A percentile compares a stretch with the other conserved stretches of the same genome.
Conservation (phyloP, 2,113 vertebrate genomes). For the Phalacrocorax carbo region DNA sequence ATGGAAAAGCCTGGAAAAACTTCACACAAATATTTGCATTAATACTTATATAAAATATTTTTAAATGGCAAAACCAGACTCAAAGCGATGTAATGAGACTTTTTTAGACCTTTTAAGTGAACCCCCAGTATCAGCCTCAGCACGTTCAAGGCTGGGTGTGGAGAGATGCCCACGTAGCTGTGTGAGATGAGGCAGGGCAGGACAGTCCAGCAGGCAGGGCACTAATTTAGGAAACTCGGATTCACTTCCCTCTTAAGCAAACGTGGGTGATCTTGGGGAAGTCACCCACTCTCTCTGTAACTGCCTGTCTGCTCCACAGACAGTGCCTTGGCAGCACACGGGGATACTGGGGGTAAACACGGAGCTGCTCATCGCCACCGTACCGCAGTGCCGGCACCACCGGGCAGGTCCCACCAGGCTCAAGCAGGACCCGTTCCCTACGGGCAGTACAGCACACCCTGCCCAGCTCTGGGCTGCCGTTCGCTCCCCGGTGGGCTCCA, state of each 20-base stretch:
- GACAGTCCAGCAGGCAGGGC: neutral
- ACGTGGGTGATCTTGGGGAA: neutral
- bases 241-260: neutral
- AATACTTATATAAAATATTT: neutral
- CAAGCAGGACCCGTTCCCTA: neutral
- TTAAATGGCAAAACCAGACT: neutral
- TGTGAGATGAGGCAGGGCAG: neutral
- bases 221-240: neutral
- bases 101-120: neutral
- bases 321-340: neutral
- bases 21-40: neutral
- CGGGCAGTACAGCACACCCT: neutral
- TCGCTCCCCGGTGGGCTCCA: neutral
- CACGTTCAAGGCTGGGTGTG: rapidly evolving
- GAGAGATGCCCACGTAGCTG: neutral
- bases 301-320: rapidly evolving
- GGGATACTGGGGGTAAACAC: neutral
- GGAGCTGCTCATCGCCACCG: neutral
- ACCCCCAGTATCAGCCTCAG: neutral
- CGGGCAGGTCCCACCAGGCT: neutral
- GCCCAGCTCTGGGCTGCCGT: neutral
- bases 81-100: neutral
- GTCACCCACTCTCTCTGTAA: neutral
- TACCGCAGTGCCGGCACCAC: rapidly evolving
- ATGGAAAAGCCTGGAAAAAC: neutral